Percentiles rank a stretch among this genome's conserved stretches.
These are phyloP conservation scores for Sturnira hondurensis DNA, from an alignment of 2,113 vertebrate species.

Conservation along the genomic window DNA sequence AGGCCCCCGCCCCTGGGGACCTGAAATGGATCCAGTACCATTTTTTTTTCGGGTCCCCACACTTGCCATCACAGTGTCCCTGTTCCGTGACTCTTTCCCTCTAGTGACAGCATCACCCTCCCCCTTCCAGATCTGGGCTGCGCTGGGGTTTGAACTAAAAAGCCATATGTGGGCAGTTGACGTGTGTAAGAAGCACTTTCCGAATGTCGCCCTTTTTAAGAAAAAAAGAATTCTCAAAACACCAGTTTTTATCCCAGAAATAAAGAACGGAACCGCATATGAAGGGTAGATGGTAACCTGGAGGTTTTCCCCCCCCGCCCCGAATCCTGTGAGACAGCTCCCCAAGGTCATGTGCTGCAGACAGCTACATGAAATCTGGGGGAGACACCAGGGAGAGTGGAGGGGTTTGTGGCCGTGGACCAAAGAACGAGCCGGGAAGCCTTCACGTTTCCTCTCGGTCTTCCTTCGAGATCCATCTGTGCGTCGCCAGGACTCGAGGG, in stretches of 20 bases:
- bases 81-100: background rate
- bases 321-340: slow-evolving; percentile 31
- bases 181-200: slow-evolving; percentile 65
- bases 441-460: background rate
- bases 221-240: slow-evolving; percentile 1
- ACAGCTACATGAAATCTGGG: background rate
- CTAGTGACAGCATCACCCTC: background rate
- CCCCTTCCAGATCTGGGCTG: background rate
- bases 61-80: background rate
- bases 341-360: background rate
- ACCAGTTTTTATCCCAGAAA: slow-evolving; percentile 59
- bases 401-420: background rate
- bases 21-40: background rate
- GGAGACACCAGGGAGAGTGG: background rate
- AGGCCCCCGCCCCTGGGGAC: no score
- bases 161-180: slow-evolving; percentile 71
- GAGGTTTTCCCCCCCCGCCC: background rate
- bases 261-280: slow-evolving; percentile 45
- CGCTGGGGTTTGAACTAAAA: slow-evolving; percentile 58
- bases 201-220: slow-evolving; percentile 36
- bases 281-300: background rate
- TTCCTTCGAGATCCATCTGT: background rate
- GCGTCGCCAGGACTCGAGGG: background rate
- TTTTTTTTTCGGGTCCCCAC: background rate
- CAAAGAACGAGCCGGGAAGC: background rate